A percentile compares a stretch with the other conserved stretches of the same genome.
These are phyloP conservation scores for Hydrolagus colliei DNA, from an alignment of 2,797 vertebrate genomes.

Conservation along the genomic window DNA sequence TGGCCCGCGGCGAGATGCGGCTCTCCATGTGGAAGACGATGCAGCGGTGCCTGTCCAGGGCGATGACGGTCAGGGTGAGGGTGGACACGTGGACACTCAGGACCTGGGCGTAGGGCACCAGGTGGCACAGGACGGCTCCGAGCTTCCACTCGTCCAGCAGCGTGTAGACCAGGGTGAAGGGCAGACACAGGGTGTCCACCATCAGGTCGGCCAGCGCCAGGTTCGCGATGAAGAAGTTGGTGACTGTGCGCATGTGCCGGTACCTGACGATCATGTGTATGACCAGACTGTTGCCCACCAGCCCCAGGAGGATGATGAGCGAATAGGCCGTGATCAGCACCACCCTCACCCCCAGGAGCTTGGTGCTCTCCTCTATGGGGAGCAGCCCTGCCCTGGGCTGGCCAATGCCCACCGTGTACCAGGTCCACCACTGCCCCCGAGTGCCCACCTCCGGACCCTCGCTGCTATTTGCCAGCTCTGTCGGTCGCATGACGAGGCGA, in stretches of 20 bases:
- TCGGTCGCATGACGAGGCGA: constrained; percentile 58
- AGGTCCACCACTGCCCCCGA: constrained; percentile 37
- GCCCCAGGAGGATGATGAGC: constrained; percentile 78
- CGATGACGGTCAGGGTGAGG: constrained; percentile 79
- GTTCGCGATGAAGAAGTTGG: constrained; percentile 89
- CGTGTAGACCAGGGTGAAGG: constrained; percentile 82
- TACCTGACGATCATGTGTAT: constrained; percentile 82
- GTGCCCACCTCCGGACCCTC: constrained; percentile 47
- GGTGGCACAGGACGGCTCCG: constrained; percentile 76
- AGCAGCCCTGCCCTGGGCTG: constrained; percentile 51
- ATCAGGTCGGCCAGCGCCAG: constrained; percentile 82
- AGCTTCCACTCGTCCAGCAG: constrained; percentile 86
- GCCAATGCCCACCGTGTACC: constrained; percentile 44
- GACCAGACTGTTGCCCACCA: constrained; percentile 76
- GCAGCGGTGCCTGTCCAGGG: constrained; percentile 80
- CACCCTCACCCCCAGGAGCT: constrained; percentile 74
- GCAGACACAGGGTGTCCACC: constrained; percentile 79
- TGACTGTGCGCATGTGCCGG: constrained; percentile 83
- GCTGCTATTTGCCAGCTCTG: constrained; percentile 62
- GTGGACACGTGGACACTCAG: constrained; percentile 83
- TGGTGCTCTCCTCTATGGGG: constrained; percentile 76
- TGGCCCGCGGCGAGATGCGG: constrained; percentile 71
- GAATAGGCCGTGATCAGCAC: constrained; percentile 75
- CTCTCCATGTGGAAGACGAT: constrained; percentile 82
- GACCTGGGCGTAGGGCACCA: constrained; percentile 81